These are phyloP conservation scores for Microctonus aethiopoides DNA, from an alignment of 2,888 invertebrate species.

Conservation along the genomic window DNA sequence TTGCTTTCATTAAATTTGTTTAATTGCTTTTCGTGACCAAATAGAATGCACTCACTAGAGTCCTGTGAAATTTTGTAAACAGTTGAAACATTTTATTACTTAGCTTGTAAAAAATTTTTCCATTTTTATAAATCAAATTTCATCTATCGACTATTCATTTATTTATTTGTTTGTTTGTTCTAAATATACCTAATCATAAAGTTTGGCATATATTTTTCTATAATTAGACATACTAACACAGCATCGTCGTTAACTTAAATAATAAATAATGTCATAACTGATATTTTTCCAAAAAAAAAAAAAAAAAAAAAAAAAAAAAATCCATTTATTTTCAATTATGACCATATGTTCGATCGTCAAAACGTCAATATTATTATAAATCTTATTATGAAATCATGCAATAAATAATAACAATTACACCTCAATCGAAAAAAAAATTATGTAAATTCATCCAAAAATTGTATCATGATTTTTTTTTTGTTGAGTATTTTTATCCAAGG, in stretches of 20 bases:
- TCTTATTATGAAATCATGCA: neutral
- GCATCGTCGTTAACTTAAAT: too few relatives aligned
- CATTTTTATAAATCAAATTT: too few relatives aligned
- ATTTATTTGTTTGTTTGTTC: neutral
- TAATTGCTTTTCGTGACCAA: neutral
- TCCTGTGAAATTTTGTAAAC: neutral
- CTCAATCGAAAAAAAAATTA: neutral
- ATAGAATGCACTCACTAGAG: neutral
- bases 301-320: too few relatives aligned
- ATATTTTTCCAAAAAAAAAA: neutral
- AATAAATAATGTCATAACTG: neutral
- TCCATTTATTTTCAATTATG: neutral
- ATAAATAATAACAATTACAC: neutral
- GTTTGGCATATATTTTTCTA: too few relatives aligned
- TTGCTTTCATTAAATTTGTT: conserved; percentile 34
- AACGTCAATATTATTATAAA: neutral
- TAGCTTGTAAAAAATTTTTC: neutral
- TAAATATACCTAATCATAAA: too few relatives aligned
- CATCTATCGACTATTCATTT: neutral
- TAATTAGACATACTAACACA: too few relatives aligned
- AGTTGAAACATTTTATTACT: neutral
- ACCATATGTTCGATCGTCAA: neutral
- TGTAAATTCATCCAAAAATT: neutral
- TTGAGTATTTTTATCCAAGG: conserved; percentile 10
- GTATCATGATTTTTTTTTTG: too few relatives aligned